Evolutionary conservation across 2,888 invertebrate species (phyloP).

Genomic region (Macrosiphum euphorbiae): DNA sequence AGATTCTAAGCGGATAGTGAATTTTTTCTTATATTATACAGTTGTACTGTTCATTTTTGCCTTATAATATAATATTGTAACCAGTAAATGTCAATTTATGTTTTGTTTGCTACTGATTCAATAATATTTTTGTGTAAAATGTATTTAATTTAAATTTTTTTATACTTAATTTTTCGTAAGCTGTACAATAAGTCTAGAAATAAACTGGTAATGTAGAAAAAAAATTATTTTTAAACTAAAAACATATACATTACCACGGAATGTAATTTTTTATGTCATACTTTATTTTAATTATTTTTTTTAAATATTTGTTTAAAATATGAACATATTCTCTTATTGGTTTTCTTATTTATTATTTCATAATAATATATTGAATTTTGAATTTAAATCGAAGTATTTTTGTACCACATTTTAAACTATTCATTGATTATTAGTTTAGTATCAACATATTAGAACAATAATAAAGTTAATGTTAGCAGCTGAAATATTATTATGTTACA

Average conservation of each 20-base stretch:
- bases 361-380: background rate
- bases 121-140: background rate
- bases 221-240: background rate
- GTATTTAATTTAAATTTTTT: background rate
- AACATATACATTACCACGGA: background rate
- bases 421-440: background rate
- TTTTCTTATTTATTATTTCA: background rate
- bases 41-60: background rate
- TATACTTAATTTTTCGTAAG: background rate
- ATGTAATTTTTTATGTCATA: background rate
- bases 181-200: background rate
- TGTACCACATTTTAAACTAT: background rate
- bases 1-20: background rate
- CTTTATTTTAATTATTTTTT: background rate
- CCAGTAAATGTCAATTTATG: background rate
- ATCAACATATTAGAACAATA: background rate
- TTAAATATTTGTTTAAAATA: background rate
- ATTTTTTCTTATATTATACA: background rate
- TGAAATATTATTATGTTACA: background rate
- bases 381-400: background rate
- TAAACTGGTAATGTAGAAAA: background rate
- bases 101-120: background rate
- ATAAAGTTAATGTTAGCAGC: background rate
- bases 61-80: background rate
- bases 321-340: background rate